Base-by-base conservation (phyloP, 2,888 invertebrate genomes). In the Torymus auratus region DNA sequence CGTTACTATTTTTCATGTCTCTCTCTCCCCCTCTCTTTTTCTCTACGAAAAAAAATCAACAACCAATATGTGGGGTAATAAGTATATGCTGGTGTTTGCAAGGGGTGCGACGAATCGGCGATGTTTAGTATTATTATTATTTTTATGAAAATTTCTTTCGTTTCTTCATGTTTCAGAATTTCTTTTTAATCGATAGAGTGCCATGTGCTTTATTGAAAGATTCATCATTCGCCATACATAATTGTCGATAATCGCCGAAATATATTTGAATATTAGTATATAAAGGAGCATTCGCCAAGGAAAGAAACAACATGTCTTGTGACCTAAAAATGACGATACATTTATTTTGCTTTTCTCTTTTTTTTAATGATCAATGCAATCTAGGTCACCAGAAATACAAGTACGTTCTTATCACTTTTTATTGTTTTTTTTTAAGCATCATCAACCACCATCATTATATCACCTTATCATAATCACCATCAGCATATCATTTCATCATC, bases 321-420 rank as follows among this genome's bases (percentile, higher is more conserved):
- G 93, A 94, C 93, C 94, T 93, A 93, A 93, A 94, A 93, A 94
- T 94, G 94, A 94, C 93, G 93, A 94, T 94, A 94, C 94, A 94
- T 94, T 94, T 94, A 94, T 94, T 94, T 93, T 93, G 93, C 93
- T 93, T 94, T 93, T 93, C 93, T 69, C n/a, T 74, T 65, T 80
- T 80, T 75, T 78, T 76, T 41, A 78, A 93, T 94, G 89, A 90
- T 91, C 90, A 91, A 90, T 91, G 89, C 90, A 89, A 91, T 91
- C 90, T 91, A 91, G 91, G 91, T 91, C 91, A 91, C 91, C 91
- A 89, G 88, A 89, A 91, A 90, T 91, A 91, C 91, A 91, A 89
- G 88, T 89, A 88, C 87, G 76, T 88, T 88, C 87, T 89, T 84
- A 86, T 87, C 86, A 83, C 79, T 83, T 86, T 82, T 85, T 83